These are phyloP conservation scores for Chaetoderma sp. DNA, from an alignment of 2,888 invertebrate species.

Conservation along the genomic window DNA sequence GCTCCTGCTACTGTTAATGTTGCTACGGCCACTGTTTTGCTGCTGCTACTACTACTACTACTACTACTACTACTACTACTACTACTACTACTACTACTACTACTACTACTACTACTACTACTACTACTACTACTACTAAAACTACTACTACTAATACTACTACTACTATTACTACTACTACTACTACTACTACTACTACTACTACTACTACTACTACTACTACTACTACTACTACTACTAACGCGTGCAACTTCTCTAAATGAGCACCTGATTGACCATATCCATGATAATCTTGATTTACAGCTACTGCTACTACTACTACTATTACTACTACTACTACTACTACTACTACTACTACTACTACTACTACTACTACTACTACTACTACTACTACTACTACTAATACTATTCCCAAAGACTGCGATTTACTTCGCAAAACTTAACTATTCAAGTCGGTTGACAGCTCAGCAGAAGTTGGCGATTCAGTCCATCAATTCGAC, in stretches of 20 bases:
- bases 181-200: conserved; percentile 25
- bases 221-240: no score
- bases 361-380: background rate
- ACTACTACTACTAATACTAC: no score
- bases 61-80: conserved; percentile 24
- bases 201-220: conserved; percentile 15
- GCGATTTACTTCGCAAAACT: no score
- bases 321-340: background rate
- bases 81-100: background rate
- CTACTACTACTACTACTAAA: no score
- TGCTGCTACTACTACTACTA: background rate
- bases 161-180: conserved; percentile 6
- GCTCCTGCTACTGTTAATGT: no score
- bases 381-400: no score
- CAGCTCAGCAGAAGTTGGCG: no score
- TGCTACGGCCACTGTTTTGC: background rate
- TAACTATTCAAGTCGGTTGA: no score
- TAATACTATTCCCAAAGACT: no score
- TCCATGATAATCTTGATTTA: background rate
- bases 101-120: conserved; percentile 18
- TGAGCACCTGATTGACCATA: background rate
- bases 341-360: background rate
- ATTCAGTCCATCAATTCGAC: no score
- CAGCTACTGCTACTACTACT: background rate
- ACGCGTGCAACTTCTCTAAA: background rate